Conservation (phyloP, 2,888 invertebrate species). For the Eupithecia subumbrata region DNA sequence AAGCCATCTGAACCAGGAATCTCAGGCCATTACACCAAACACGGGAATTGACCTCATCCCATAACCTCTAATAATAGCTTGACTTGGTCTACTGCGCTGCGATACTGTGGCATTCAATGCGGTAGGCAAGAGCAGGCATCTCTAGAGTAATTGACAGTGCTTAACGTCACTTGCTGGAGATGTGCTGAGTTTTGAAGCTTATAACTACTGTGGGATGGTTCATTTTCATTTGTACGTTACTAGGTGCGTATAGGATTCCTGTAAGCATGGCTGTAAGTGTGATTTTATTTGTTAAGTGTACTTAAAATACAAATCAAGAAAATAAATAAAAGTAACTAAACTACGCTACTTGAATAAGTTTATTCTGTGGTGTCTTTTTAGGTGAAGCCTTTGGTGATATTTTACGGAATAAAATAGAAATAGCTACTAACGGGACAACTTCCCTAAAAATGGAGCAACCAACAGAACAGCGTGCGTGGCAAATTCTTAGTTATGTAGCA, state of each 20-base stretch:
- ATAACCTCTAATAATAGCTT: background rate
- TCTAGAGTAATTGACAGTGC: background rate
- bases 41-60: conserved; percentile 2
- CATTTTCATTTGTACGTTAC: background rate
- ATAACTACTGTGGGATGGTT: background rate
- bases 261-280: background rate
- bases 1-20: background rate
- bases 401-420: background rate
- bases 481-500: background rate
- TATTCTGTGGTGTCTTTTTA: background rate
- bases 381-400: background rate
- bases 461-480: too few species aligned
- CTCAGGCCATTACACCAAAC: background rate
- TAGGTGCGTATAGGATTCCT: background rate
- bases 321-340: background rate
- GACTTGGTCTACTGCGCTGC: background rate
- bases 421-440: background rate
- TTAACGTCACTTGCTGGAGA: background rate
- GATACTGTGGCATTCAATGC: conserved; percentile 5
- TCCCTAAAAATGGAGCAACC: background rate
- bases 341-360: background rate
- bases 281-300: background rate
- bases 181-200: background rate
- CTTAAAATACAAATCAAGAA: background rate
- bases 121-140: background rate